phyloP scores from a whole-genome alignment of 2,797 vertebrate genomes.

The Eulemur coronatus region DNA sequence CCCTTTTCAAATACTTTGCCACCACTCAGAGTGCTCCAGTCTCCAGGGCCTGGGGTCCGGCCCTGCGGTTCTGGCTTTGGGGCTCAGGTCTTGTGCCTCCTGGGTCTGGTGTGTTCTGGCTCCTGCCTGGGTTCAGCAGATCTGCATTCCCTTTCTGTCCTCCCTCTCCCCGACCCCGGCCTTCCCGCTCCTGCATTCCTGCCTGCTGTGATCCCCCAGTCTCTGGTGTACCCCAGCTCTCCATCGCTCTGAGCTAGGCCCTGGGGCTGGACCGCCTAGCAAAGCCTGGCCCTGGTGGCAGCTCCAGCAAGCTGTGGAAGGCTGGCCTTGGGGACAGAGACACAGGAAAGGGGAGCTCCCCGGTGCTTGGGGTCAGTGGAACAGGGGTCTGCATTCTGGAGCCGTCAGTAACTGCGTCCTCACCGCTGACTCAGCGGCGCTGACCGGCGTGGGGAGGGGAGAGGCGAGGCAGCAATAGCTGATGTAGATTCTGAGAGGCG shows the following conservation, averaged over 20 bases:
- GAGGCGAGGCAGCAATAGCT: neutral
- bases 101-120: neutral
- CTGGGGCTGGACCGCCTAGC: neutral
- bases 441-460: neutral
- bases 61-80: neutral
- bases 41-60: neutral
- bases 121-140: neutral
- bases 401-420: neutral
- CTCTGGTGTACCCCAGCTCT: neutral
- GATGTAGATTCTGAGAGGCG: neutral
- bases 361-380: neutral
- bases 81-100: neutral
- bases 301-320: neutral
- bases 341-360: neutral
- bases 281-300: neutral
- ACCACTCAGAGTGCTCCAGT: neutral
- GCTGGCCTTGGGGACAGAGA: neutral
- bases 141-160: neutral
- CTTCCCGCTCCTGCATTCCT: neutral
- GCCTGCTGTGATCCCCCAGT: neutral
- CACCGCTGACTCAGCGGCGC: fast-evolving
- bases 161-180: neutral
- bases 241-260: neutral
- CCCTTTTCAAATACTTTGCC: neutral
- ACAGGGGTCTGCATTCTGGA: neutral